phyloP scores from a whole-genome alignment of 64 coral and sea anemone genomes.

The Actinia equina region DNA sequence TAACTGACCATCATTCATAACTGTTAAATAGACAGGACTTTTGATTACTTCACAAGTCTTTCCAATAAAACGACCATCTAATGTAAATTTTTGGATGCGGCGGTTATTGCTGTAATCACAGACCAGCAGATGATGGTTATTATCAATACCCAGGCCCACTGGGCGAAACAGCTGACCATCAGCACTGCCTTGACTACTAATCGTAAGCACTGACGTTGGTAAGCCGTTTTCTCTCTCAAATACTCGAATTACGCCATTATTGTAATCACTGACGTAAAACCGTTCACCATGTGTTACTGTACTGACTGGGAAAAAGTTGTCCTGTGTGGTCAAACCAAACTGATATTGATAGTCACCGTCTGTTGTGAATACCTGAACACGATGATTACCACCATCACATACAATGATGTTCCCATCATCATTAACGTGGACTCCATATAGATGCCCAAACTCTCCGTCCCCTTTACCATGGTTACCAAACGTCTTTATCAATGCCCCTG shows the following conservation, averaged over 20 bases:
- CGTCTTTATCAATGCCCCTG: not conserved
- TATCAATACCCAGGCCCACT: slow-evolving; percentile 17
- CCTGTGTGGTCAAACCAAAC: slow-evolving; percentile 17
- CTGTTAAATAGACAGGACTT: not conserved
- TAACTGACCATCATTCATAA: not conserved
- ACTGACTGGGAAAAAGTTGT: not conserved
- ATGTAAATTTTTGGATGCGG: slow-evolving; percentile 10
- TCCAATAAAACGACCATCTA: not conserved
- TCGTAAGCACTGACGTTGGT: not conserved
- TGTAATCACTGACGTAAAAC: not conserved
- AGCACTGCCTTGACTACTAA: not conserved
- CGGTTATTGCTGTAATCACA: slow-evolving; percentile 1
- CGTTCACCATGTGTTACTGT: not conserved
- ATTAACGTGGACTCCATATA: not conserved
- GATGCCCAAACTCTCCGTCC: not conserved
- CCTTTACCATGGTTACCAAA: slow-evolving; percentile 10
- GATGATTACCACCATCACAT: not conserved
- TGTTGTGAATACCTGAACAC: slow-evolving; percentile 20
- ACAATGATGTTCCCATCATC: not conserved
- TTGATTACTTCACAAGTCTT: not conserved
- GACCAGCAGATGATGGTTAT: slow-evolving; percentile 22
- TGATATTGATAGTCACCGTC: slow-evolving; percentile 3
- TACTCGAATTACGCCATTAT: not conserved
- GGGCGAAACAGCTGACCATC: slow-evolving; percentile 17
- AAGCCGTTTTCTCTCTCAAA: not conserved